A percentile compares a stretch with the other conserved stretches of the same genome.
Evolutionary conservation across 2,113 vertebrate species (phyloP).

Genomic region (Chloropsis hardwickii): DNA sequence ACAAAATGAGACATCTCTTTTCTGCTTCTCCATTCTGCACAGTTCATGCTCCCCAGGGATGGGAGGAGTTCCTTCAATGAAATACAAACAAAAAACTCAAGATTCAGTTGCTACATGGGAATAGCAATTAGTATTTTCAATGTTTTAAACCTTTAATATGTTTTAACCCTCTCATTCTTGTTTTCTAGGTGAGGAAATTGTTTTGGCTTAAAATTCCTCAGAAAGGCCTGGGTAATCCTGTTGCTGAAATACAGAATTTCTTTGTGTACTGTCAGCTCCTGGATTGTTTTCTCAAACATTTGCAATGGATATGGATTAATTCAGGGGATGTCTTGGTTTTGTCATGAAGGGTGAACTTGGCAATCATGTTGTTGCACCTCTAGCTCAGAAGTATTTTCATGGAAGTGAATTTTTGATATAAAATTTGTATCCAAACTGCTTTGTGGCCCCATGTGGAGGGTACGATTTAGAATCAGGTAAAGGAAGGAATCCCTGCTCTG

Average conservation of each 20-base stretch:
- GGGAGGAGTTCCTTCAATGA: slow-evolving; percentile 16
- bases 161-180: not conserved
- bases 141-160: not conserved
- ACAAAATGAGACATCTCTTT: not conserved
- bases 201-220: not conserved
- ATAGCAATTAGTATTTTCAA: not conserved
- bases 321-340: not conserved
- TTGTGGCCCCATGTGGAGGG: not conserved
- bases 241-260: not conserved
- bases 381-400: not conserved
- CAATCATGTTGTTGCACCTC: not conserved
- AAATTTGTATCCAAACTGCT: not conserved
- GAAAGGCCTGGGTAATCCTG: not conserved
- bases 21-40: not conserved
- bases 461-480: not conserved
- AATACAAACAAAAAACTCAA: not conserved
- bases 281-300: not conserved
- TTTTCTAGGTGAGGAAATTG: not conserved
- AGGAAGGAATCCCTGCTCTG: not conserved
- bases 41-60: not conserved
- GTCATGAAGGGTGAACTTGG: not conserved
- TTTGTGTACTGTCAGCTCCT: not conserved
- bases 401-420: not conserved
- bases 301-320: not conserved
- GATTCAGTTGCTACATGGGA: not conserved